These are phyloP conservation scores for Siniperca scherzeri DNA, from an alignment of 2,797 vertebrate genomes.

Conservation along the genomic window DNA sequence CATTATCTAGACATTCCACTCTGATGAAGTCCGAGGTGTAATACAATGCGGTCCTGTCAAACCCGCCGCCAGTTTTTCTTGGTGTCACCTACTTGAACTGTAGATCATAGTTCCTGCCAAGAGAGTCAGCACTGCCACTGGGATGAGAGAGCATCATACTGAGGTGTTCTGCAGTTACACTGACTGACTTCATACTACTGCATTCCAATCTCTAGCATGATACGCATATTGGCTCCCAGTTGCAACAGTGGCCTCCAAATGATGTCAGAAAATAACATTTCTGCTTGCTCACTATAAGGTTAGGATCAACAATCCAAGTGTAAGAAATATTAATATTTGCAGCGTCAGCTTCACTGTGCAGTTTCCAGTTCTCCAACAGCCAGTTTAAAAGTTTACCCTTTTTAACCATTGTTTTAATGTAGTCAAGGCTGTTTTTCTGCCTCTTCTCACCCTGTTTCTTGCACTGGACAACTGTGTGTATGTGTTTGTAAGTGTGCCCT, in stretches of 20 bases:
- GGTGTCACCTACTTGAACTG: slow-evolving; percentile 62
- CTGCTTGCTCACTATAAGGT: slow-evolving; percentile 7
- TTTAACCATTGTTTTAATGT: slow-evolving; percentile 12
- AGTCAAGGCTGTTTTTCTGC: slow-evolving; percentile 29
- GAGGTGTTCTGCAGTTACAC: slow-evolving; percentile 42
- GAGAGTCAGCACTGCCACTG: slow-evolving; percentile 48
- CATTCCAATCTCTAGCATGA: slow-evolving; percentile 18
- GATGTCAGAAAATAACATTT: slow-evolving; percentile 20
- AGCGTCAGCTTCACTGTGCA: slow-evolving; percentile 4
- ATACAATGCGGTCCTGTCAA: slow-evolving; percentile 57
- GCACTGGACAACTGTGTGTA: slow-evolving; percentile 30
- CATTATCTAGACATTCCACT: slow-evolving; percentile 63
- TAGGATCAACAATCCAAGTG: neutral
- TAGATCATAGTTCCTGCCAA: slow-evolving; percentile 62
- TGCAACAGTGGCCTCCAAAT: slow-evolving; percentile 22
- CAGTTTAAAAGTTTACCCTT: neutral
- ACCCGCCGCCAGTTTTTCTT: slow-evolving; percentile 29
- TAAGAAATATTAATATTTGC: neutral
- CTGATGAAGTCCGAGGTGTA: slow-evolving; percentile 65
- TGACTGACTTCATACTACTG: slow-evolving; percentile 35
- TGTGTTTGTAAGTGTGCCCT: slow-evolving; percentile 53
- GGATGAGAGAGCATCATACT: slow-evolving; percentile 46
- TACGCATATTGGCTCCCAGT: neutral
- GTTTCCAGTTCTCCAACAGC: neutral
- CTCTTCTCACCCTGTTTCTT: slow-evolving; percentile 65